Percentiles rank a stretch among this genome's conserved stretches.
Evolutionary conservation across 2,113 vertebrate genomes (phyloP).

Genomic region (Lophotis ruficrista): DNA sequence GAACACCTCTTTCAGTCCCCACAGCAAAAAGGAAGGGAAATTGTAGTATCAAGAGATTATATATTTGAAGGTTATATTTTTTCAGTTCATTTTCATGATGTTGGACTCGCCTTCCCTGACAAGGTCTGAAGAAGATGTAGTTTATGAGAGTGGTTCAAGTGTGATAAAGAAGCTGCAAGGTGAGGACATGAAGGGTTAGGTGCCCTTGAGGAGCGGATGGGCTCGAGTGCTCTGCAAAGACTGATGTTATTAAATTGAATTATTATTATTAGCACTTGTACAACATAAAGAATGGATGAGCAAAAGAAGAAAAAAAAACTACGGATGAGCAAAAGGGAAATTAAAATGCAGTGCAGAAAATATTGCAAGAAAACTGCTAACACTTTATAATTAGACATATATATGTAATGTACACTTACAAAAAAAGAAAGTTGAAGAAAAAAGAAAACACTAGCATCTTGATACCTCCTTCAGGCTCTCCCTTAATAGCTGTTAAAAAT

Average conservation of each 20-base stretch:
- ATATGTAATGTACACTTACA: not conserved
- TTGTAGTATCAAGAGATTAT: slow-evolving; percentile 54
- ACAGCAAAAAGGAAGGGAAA: not conserved
- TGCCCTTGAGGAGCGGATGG: slow-evolving; percentile 73
- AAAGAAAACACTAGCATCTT: not conserved
- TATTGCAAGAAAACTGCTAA: not conserved
- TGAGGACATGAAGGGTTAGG: slow-evolving; percentile 68
- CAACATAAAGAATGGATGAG: slow-evolving; percentile 43
- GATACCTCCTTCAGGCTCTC: not conserved
- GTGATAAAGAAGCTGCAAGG: slow-evolving; percentile 73
- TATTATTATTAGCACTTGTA: slow-evolving; percentile 79
- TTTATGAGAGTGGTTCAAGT: slow-evolving; percentile 78
- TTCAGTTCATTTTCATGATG: slow-evolving; percentile 71
- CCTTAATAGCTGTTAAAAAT: not conserved
- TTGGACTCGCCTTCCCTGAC: slow-evolving; percentile 70
- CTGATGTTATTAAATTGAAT: slow-evolving; percentile 78
- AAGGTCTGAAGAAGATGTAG: slow-evolving; percentile 72
- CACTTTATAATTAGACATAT: not conserved
- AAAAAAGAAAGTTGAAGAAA: not conserved
- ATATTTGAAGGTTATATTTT: slow-evolving; percentile 72
- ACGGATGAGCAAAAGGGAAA: slow-evolving; percentile 40
- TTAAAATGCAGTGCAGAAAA: slow-evolving; percentile 48
- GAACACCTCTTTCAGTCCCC: not conserved
- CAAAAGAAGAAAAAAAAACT: not conserved
- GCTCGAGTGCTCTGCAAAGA: slow-evolving; percentile 66